Evolutionary conservation across 2,113 vertebrate genomes (phyloP), one percentile per base, ranked within the genome.

Genomic region (Hucho hucho): DNA sequence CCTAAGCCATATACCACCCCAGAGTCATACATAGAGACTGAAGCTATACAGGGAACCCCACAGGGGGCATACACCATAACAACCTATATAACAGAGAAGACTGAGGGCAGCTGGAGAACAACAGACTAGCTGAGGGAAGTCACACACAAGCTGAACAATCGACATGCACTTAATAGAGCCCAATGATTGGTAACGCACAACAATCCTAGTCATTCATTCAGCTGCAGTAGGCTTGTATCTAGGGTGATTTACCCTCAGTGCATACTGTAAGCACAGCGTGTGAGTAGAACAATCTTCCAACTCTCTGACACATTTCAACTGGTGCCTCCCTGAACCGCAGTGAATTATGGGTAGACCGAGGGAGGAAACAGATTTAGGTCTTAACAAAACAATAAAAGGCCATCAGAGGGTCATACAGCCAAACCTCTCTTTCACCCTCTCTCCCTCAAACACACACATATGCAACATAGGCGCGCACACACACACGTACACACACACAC

Each of bases 1-100:
- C 83, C 76, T 67, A 63, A 76, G 78, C 70, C 76, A 56, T 77
- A 80, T 49, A 87, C 79, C 72, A 59, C 46, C 58, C 76, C 20
- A 25, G 28, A 16, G 64, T 65, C 64, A 65, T 29, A 28, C 16
- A 65, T 25, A 28, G 12, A 65, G 64, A 53, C 49, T 11, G 16
- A 53, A 53, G 14, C 49, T 4, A 5, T 53, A 53, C 49, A 53
- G 49, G 49, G 16, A 53, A 53, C 12, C 49, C 3, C 13, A 64
- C 63, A 64, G 63, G 63, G 22, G 63, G 12, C 49, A 53, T 53
- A 53, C 16, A 53, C 49, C 14, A 53, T 53, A 53, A 4, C 3
- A 53, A 4, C 49, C 49, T 53, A 53, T 16, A 16, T 53, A 53
- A 53, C 49, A 14, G 16, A 53, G 14, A 53, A 53, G 49, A 53